These are phyloP conservation scores for Hydriomena furcata DNA, from an alignment of 2,888 invertebrate species.

Conservation along the genomic window DNA sequence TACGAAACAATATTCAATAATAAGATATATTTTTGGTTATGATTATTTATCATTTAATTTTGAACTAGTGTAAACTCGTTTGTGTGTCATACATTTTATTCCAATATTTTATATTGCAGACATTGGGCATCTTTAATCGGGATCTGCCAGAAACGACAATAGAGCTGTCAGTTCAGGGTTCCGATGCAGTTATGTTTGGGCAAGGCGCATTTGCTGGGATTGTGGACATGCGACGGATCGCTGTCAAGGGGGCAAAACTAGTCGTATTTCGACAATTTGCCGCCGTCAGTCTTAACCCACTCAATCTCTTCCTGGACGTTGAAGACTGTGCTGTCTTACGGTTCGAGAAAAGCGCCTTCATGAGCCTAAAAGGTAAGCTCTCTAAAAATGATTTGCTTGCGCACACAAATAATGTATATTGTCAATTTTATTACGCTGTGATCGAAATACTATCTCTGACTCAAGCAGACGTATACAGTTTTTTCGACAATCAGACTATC, in stretches of 20 bases:
- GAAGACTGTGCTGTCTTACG: conserved; percentile 83
- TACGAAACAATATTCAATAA: neutral
- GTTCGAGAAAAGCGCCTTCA: conserved; percentile 86
- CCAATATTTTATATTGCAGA: conserved; percentile 64
- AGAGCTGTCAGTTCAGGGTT: conserved; percentile 83
- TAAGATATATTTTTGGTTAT: no score
- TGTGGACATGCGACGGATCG: conserved; percentile 80
- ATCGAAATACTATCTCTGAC: no score
- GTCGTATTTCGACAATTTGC: conserved; percentile 83
- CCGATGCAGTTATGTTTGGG: conserved; percentile 79
- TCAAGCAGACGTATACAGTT: no score
- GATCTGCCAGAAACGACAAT: conserved; percentile 83
- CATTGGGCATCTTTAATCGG: conserved; percentile 70
- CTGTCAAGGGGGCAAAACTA: conserved; percentile 76
- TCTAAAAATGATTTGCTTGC: neutral
- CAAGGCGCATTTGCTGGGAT: conserved; percentile 82
- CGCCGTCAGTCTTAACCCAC: conserved; percentile 84
- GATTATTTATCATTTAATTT: no score
- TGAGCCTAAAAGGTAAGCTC: conserved; percentile 79
- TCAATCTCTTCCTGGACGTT: conserved; percentile 84
- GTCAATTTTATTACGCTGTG: no score
- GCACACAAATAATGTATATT: neutral
- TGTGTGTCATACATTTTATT: no score
- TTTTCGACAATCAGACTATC: no score
- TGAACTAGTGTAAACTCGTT: no score